These are phyloP conservation scores for Catostomus latipinnis DNA, from an alignment of 2,797 vertebrate genomes.

Conservation along the genomic window DNA sequence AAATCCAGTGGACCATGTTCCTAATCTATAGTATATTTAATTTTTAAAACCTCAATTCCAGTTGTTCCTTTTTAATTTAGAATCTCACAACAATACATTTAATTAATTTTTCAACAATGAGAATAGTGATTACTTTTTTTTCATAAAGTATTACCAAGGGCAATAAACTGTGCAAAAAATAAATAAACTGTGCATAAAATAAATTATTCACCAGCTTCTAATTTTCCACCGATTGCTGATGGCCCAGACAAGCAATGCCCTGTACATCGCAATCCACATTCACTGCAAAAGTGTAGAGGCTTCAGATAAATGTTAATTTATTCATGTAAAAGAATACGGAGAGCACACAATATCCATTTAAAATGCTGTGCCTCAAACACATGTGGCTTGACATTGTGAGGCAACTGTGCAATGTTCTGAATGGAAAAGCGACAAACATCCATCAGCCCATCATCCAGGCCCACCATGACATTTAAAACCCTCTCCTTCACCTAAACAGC, in stretches of 20 bases:
- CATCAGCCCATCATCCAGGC: constrained; percentile 1
- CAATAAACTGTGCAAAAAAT: too few relatives aligned
- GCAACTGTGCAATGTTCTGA: not conserved
- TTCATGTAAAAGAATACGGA: not conserved
- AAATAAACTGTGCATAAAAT: not conserved
- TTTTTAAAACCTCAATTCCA: too few relatives aligned
- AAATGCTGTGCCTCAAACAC: constrained; percentile 21
- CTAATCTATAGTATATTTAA: too few relatives aligned
- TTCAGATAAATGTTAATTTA: not conserved
- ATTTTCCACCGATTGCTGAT: not conserved
- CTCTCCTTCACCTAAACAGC: not conserved
- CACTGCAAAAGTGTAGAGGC: not conserved
- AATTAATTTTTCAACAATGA: too few relatives aligned
- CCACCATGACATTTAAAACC: constrained; percentile 5
- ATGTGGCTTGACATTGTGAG: not conserved
- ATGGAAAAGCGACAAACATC: not conserved
- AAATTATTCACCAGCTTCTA: not conserved
- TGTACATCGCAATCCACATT: not conserved
- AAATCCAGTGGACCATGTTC: too few relatives aligned
- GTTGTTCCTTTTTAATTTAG: too few relatives aligned
- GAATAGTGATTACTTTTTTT: too few relatives aligned
- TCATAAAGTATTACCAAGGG: too few relatives aligned
- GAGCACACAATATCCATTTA: not conserved
- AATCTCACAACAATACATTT: too few relatives aligned
- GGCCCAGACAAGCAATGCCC: not conserved